phyloP scores from a whole-genome alignment of 1,140 invertebrate species.

The Pogonognathellus flavescens region DNA sequence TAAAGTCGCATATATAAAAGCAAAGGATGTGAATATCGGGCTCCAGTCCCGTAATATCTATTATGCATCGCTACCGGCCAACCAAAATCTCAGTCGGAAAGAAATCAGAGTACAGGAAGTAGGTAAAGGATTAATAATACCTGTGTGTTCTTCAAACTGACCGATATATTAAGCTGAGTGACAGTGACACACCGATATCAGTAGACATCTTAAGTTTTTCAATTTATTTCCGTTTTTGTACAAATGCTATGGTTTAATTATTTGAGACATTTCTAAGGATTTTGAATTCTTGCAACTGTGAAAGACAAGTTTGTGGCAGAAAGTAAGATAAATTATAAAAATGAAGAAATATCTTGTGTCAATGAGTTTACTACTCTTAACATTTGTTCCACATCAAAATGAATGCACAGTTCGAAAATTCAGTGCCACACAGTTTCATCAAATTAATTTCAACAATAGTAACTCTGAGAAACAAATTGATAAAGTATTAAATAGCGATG shows the following conservation, averaged over 20 bases:
- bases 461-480: not conserved
- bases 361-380: not conserved
- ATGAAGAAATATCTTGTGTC: not conserved
- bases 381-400: not conserved
- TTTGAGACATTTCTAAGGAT: not conserved
- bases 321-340: not conserved
- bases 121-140: not conserved
- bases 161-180: not conserved
- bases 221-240: not conserved
- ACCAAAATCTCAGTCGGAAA: not conserved
- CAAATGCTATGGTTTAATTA: not conserved
- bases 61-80: not conserved
- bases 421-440: not conserved
- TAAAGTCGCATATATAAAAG: constrained; percentile 46
- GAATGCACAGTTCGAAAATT: constrained; percentile 16
- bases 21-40: not conserved
- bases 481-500: not conserved
- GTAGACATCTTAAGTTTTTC: not conserved
- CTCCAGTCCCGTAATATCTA: constrained; percentile 29
- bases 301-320: not conserved
- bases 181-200: not conserved
- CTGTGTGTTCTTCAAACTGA: not conserved
- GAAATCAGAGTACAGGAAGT: not conserved
- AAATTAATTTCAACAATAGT: not conserved
- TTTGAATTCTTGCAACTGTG: not conserved